Conservation (phyloP, 2,888 invertebrate species). For the Notodonta dromedarius region DNA sequence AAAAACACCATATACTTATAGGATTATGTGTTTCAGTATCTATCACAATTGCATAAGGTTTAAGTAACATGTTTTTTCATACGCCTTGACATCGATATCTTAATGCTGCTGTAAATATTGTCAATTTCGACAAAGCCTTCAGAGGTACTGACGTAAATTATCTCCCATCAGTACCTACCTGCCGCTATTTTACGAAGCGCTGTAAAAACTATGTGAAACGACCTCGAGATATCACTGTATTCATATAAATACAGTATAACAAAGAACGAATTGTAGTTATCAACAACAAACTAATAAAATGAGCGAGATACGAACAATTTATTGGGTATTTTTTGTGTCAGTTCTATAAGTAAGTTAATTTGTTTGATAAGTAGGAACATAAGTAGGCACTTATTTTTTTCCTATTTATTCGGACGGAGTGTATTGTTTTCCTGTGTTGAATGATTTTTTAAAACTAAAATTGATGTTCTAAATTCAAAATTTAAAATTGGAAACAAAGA, state of each 20-base stretch:
- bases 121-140: conserved; percentile 55
- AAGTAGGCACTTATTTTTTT: too few species aligned
- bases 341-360: too few species aligned
- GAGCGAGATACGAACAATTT: background rate
- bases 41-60: conserved; percentile 30
- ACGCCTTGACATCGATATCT: conserved; percentile 65
- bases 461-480: too few species aligned
- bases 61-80: conserved; percentile 25
- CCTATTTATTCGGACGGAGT: too few species aligned
- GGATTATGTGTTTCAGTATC: background rate
- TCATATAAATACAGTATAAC: background rate
- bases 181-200: conserved; percentile 24
- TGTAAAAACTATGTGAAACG: conserved; percentile 28
- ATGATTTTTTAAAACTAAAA: too few species aligned
- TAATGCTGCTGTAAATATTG: conserved; percentile 59
- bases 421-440: too few species aligned
- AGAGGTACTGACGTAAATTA: conserved; percentile 41
- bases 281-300: background rate
- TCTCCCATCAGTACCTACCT: conserved; percentile 19
- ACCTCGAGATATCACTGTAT: conserved; percentile 29
- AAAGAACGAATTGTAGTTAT: background rate
- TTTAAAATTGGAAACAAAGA: too few species aligned
- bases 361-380: too few species aligned
- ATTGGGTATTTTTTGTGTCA: too few species aligned
- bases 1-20: background rate